Base-by-base conservation (phyloP, 2,113 vertebrate species). In the Garra rufa region DNA sequence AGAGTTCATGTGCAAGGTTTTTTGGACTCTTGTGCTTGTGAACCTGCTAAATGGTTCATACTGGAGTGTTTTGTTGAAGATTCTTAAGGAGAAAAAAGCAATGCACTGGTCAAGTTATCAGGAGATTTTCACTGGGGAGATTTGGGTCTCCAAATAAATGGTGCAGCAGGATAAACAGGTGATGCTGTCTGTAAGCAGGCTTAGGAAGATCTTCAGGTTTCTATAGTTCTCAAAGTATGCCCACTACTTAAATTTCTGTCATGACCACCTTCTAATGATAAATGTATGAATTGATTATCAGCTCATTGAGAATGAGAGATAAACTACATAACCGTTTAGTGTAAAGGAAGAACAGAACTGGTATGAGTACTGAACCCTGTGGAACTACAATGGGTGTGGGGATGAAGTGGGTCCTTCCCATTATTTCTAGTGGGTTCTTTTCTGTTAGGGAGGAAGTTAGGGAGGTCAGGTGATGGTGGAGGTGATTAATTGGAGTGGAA, bases 391-490 rank as follows among this genome's bases (percentile, higher is more conserved):
- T 44, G 21, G 69, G 21, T 71, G n/a, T 71, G 41, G 41, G n/a
- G 69, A 71, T 69, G 65, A 69, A 21, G 65, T 69, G 4, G 9
- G 19, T 71, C 21, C 21, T 44, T 71, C 3, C 21, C 69, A 71
- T 44, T 71, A 71, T 44, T 44, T 44, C 6, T 71, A 24, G 69
- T 24, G 21, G 41, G 41, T 44, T 24, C 1, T 7, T 44, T 44
- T 71, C 41, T 71, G n/a, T n/a, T n/a, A n/a, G n/a, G 5, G 24
- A 44, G 19, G 28, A 77, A 38, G 75, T 77, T 41, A 41, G 15
- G 21, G 13, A 77, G 75, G 50, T 77, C 10, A 77, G 19, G 52
- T 57, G 30, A 76, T 38, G 48, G 9, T 76, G 10, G 74, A 55
- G 17, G 19, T 38, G 28, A 76, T 13, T 30, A 57, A 76, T 24